Evolutionary conservation across 2,888 invertebrate species (phyloP), one percentile per base, ranked within the genome.

Genomic region (Dioctria rufipes): DNA sequence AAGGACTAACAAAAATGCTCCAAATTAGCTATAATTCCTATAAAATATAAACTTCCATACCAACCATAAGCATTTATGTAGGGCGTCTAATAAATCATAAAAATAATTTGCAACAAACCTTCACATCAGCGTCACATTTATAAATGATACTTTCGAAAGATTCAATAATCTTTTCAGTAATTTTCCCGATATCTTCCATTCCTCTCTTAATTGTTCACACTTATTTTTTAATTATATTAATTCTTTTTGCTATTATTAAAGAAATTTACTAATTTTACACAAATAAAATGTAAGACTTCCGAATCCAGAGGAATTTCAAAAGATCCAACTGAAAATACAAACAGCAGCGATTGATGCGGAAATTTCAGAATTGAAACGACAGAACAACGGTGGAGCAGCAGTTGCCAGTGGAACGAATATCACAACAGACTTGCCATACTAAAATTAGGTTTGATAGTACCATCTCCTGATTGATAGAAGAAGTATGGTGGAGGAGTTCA

Each of bases 171-270:
- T 11, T 69, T 43, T 51, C 69, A 0, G 37, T 8, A 6, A 69
- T n/a, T 51, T 69, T 69, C 49, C 39, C 69, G 8, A 69, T 11
- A 9, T 11, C 69, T 39, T 69, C 69, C 69, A 69, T 69, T 25
- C 13, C 46, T 8, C 43, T 13, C 6, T 54, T 54, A 11, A 54
- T 54, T 54, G 6, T 54, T 4, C 11, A 54, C 54, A 11, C n/a
- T 54, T 54, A 54, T 54, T 54, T 4, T 54, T 54, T 54, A 25
- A 25, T 46, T 46, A 46, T 11, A n/a, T n/a, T 11, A 54, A 11
- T 4, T 8, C 6, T 54, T 11, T 54, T 1, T n/a, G 4, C 11
- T 54, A 11, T 54, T 54, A 54, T 6, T 6, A 11, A 54, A 6
- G 11, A 6, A 54, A 54, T 6, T 6, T 8, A 54, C 54, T 54